Evolutionary conservation across 2,797 vertebrate species (phyloP), one percentile per base, ranked within the genome.

Genomic region (Miopithecus talapoin): DNA sequence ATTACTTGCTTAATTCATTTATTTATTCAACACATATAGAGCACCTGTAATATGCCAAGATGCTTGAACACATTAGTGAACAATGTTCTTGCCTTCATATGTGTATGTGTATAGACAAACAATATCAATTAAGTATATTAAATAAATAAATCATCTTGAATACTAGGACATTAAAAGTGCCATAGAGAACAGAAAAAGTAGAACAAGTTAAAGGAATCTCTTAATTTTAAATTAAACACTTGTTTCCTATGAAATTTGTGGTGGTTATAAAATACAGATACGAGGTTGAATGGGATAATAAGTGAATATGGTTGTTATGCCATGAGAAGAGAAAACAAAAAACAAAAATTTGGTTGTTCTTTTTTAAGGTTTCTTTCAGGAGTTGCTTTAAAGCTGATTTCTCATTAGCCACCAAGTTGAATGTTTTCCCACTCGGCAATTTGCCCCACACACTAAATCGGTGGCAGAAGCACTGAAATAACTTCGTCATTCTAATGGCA

Each of bases 361-460:
- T 84, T 79, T 86, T 26, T 43, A 93, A 91, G 41, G 4, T 68
- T 96, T 93, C 86, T 41, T 97, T 68, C n/a, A 78, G 89, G 83
- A 95, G 17, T 96, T 93, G 22, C 55, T 96, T 96, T 89, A 80
- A 95, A 91, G 88, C 36, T 89, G 91, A 92, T 97, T 97, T 96
- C 91, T 97, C 93, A 94, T 90, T 94, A 97, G 33, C 93, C 75
- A 94, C 89, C 80, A 94, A 93, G 97, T 87, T 83, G 75, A 96
- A 97, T 87, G 76, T 96, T 96, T 96, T 96, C 91, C 86, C 84
- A 85, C 22, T 59, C 94, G 89, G 68, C 28, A 53, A 4, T 95
- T 88, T 94, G 43, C 64, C 87, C 86, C 83, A 94, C 89, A 96
- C 53, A 64, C 53, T 87, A 79, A 90, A 92, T 96, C 92, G 81